Percentiles rank a stretch among this genome's conserved stretches.
phyloP scores from a whole-genome alignment of 2,888 invertebrate species.

The Drosophila recens region DNA sequence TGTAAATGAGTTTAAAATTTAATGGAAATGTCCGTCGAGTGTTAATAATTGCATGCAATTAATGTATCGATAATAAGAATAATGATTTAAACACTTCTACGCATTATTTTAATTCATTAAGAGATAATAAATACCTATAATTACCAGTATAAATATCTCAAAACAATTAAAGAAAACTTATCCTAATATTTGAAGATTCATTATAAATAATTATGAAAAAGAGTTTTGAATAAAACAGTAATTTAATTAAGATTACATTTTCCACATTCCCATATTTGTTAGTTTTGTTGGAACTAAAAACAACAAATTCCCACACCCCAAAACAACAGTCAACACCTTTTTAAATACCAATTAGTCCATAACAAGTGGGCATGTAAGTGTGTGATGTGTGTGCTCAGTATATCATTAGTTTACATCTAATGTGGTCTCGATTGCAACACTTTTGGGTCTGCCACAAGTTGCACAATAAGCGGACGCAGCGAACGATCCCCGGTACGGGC shows the following conservation, averaged over 20 bases:
- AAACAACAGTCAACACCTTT: slow-evolving; percentile 42
- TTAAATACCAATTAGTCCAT: slow-evolving; percentile 67
- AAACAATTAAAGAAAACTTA: not conserved
- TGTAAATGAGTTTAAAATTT: slow-evolving; percentile 40
- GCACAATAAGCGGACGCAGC: slow-evolving; percentile 63
- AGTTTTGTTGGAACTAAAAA: not conserved
- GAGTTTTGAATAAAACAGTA: not conserved
- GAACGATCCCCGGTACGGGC: slow-evolving; percentile 34
- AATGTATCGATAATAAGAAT: slow-evolving; percentile 13
- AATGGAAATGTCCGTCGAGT: slow-evolving; percentile 8
- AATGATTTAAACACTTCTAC: slow-evolving; percentile 9
- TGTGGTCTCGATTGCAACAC: slow-evolving; percentile 71
- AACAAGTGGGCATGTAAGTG: slow-evolving; percentile 35
- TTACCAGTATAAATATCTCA: not conserved
- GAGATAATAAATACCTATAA: not conserved
- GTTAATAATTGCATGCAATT: slow-evolving; percentile 35
- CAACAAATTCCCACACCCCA: slow-evolving; percentile 41
- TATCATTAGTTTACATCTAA: slow-evolving; percentile 77
- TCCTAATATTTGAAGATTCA: not conserved
- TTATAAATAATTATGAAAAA: not conserved
- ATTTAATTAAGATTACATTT: not conserved
- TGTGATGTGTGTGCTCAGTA: slow-evolving; percentile 33
- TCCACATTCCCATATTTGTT: not conserved
- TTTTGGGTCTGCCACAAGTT: slow-evolving; percentile 58
- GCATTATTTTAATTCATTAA: not conserved